These are phyloP conservation scores for Enhydra lutris DNA, from an alignment of 2,113 vertebrate genomes.

Conservation along the genomic window DNA sequence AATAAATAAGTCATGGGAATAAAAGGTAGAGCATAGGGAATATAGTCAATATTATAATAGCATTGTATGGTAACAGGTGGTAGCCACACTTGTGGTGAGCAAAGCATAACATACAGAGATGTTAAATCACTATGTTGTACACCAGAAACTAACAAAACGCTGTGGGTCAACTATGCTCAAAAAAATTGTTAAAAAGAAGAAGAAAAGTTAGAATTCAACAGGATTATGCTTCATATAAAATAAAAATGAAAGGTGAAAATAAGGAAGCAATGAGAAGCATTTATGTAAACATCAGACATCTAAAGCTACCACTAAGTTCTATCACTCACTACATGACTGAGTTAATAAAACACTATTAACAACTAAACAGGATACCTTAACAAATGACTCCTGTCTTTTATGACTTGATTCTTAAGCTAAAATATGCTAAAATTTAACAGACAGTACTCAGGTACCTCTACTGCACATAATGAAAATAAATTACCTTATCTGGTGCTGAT, in stretches of 20 bases:
- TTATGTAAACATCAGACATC: neutral
- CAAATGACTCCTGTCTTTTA: neutral
- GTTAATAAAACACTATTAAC: constrained; percentile 2
- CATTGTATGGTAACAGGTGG: neutral
- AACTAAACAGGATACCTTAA: neutral
- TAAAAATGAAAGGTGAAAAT: constrained; percentile 23
- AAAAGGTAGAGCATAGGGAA: neutral
- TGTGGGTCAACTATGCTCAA: neutral
- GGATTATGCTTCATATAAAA: neutral
- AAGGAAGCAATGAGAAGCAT: neutral
- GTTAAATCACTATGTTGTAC: neutral
- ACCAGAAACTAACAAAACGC: neutral
- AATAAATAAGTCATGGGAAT: neutral
- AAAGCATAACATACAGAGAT: neutral
- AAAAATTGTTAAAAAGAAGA: neutral
- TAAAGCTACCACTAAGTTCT: neutral
- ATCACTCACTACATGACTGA: neutral
- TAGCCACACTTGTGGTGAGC: neutral
- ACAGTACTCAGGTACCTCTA: constrained; percentile 2
- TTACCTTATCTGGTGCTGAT: constrained; percentile 83
- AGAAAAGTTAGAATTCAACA: constrained; percentile 3
- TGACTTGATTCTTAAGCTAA: constrained; percentile 23
- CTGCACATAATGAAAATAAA: constrained; percentile 63
- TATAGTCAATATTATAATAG: neutral
- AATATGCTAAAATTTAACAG: constrained; percentile 19